A percentile compares a stretch with the other conserved stretches of the same genome.
phyloP scores from a whole-genome alignment of 37 sponge, comb jelly and placozoan species.

The Cliona cf. orientalis region DNA sequence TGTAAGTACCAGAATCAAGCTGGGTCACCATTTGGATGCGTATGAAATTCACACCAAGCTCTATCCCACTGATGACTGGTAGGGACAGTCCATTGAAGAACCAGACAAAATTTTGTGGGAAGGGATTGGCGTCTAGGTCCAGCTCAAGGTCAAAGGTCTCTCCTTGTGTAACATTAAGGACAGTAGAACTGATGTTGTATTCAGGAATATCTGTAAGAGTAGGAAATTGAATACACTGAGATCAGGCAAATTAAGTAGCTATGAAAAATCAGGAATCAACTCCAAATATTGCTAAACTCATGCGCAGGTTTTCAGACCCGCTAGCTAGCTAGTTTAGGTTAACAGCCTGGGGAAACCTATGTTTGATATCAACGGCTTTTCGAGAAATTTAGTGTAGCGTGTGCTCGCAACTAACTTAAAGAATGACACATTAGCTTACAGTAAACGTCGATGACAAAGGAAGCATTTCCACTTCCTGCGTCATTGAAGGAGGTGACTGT shows the following conservation, averaged over 20 bases:
- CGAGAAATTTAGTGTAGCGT: too few species aligned
- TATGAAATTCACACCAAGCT: not conserved
- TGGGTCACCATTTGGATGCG: not conserved
- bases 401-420: too few species aligned
- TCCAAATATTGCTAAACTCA: too few species aligned
- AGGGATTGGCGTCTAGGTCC: not conserved
- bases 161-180: not conserved
- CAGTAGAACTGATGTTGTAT: too few species aligned
- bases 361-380: too few species aligned
- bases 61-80: not conserved
- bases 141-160: not conserved
- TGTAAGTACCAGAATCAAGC: not conserved
- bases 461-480: not conserved
- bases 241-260: too few species aligned
- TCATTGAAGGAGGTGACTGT: not conserved
- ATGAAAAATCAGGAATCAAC: too few species aligned
- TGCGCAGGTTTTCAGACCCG: too few species aligned
- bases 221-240: too few species aligned
- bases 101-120: not conserved
- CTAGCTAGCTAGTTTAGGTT: too few species aligned
- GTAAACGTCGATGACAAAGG: not conserved
- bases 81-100: not conserved
- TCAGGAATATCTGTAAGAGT: too few species aligned
- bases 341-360: too few species aligned
- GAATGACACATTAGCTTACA: not conserved